These are phyloP conservation scores for Pantala flavescens DNA, from an alignment of 1,140 invertebrate species.

Conservation along the genomic window DNA sequence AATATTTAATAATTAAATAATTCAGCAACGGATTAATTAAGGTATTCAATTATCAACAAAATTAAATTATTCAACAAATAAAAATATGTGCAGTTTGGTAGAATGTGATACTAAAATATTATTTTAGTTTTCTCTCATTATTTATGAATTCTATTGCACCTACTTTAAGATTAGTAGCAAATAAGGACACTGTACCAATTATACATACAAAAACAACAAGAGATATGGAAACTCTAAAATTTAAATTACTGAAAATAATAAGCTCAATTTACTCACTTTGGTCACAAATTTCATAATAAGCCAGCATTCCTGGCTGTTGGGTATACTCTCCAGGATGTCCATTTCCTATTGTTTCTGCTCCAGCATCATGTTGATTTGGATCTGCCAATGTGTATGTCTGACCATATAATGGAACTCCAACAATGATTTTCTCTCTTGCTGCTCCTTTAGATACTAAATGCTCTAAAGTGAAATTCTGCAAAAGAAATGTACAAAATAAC, in stretches of 20 bases:
- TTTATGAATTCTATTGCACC: too few relatives aligned
- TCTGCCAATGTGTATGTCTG: constrained; percentile 64
- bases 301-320: constrained; percentile 77
- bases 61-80: too few relatives aligned
- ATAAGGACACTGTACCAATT: too few relatives aligned
- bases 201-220: too few relatives aligned
- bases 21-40: too few relatives aligned
- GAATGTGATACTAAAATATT: too few relatives aligned
- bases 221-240: constrained; percentile 9
- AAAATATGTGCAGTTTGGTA: too few relatives aligned
- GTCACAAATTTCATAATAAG: constrained; percentile 83
- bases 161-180: too few relatives aligned
- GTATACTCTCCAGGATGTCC: constrained; percentile 73
- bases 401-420: constrained; percentile 83
- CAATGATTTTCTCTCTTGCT: constrained; percentile 63
- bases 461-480: constrained; percentile 68
- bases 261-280: constrained; percentile 38
- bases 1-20: too few relatives aligned
- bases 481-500: constrained; percentile 22
- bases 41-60: too few relatives aligned
- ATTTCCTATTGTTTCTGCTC: constrained; percentile 48
- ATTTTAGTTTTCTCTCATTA: too few relatives aligned
- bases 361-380: constrained; percentile 36
- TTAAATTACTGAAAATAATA: not conserved
- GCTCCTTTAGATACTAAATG: constrained; percentile 60